Percentiles rank a stretch among this genome's conserved stretches.
Evolutionary conservation across 2,888 invertebrate genomes (phyloP).

Genomic region (Matsumyia berberina): DNA sequence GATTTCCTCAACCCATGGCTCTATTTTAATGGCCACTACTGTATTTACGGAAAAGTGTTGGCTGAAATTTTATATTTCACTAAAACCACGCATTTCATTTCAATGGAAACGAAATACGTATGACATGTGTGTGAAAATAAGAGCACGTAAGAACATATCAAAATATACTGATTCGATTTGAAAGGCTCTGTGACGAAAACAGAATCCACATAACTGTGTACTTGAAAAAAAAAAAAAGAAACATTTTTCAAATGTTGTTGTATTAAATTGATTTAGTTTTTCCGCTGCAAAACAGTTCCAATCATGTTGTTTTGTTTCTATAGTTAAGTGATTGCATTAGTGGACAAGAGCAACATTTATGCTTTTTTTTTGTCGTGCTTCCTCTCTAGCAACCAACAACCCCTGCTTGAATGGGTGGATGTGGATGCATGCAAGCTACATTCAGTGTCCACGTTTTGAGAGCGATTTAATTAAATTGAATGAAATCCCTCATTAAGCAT

Average conservation of each 20-base stretch:
- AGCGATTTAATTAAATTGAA: constrained; percentile 73
- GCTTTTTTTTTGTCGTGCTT: constrained; percentile 32
- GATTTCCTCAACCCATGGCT: too few species aligned
- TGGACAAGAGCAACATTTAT: constrained; percentile 51
- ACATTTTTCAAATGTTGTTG: constrained; percentile 20
- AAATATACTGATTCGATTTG: background rate
- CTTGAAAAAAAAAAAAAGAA: too few species aligned
- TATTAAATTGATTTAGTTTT: constrained; percentile 27
- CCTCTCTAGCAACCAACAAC: constrained; percentile 59
- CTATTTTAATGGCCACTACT: too few species aligned
- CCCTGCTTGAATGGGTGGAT: constrained; percentile 54
- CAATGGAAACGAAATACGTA: too few species aligned
- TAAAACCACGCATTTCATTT: too few species aligned
- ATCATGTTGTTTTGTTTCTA: constrained; percentile 53
- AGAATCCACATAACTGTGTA: background rate
- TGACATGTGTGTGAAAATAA: background rate
- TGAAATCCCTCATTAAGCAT: constrained; percentile 71
- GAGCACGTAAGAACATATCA: background rate
- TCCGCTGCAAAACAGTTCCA: constrained; percentile 49
- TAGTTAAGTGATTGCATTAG: constrained; percentile 65
- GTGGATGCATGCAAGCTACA: constrained; percentile 49
- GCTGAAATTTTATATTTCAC: too few species aligned
- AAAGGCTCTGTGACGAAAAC: background rate
- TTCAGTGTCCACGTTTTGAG: constrained; percentile 66
- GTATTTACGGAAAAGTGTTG: too few species aligned